phyloP scores from a whole-genome alignment of 1,140 invertebrate species.

The Cotesia vestalis region DNA sequence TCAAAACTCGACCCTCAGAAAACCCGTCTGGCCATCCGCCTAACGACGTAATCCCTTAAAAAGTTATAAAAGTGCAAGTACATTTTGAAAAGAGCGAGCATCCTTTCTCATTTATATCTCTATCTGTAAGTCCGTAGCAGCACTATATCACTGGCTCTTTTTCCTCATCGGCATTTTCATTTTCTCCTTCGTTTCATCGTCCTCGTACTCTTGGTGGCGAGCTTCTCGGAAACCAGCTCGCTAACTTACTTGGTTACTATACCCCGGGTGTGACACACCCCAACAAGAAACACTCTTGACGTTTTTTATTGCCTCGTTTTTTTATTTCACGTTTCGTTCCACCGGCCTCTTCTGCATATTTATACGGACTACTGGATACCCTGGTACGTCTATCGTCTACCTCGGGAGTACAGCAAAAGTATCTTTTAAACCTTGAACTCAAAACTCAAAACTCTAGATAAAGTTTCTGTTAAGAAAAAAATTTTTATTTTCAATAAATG shows the following conservation, averaged over 20 bases:
- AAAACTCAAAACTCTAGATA: too few species aligned
- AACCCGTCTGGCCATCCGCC: constrained; percentile 36
- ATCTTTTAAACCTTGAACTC: too few species aligned
- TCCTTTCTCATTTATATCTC: background rate
- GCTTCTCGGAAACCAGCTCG: constrained; percentile 40
- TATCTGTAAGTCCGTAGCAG: constrained; percentile 17
- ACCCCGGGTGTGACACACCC: constrained; percentile 46
- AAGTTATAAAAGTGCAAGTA: constrained; percentile 63
- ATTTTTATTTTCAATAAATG: too few species aligned
- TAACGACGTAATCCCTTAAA: constrained; percentile 59
- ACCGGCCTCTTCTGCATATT: constrained; percentile 58
- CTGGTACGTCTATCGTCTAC: constrained; percentile 36
- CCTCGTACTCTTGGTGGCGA: constrained; percentile 44
- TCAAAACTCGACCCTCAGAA: constrained; percentile 50
- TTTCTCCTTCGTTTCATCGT: constrained; percentile 36
- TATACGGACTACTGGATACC: constrained; percentile 58
- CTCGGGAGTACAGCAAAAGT: background rate
- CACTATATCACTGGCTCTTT: constrained; percentile 28
- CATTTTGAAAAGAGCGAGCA: constrained; percentile 56
- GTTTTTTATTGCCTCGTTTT: constrained; percentile 59
- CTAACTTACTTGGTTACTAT: constrained; percentile 14
- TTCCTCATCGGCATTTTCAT: too few species aligned
- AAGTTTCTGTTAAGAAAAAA: too few species aligned
- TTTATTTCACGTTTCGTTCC: constrained; percentile 56
- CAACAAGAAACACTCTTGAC: constrained; percentile 59